These are phyloP conservation scores for Pantherophis alleghaniensis DNA, from an alignment of 2,797 vertebrate species.

Conservation along the genomic window DNA sequence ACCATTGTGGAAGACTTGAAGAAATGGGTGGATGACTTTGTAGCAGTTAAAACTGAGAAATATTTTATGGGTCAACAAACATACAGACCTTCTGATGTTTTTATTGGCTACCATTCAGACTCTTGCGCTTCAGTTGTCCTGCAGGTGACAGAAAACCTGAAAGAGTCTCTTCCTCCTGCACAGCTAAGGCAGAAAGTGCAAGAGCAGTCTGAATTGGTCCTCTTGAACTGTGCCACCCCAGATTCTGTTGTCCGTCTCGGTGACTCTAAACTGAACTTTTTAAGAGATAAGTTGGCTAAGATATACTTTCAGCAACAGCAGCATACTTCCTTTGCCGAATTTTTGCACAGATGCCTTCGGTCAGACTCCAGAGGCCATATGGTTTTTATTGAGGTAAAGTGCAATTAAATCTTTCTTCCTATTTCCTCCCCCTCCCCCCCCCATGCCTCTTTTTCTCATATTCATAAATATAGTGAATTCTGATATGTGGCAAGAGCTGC, in stretches of 20 bases:
- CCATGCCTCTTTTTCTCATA: fast-evolving
- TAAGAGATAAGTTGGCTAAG: conserved; percentile 63
- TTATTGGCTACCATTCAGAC: conserved; percentile 90
- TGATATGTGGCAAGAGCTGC: background rate
- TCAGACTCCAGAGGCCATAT: conserved; percentile 20
- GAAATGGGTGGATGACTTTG: conserved; percentile 80
- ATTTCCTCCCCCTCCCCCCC: too few relatives aligned
- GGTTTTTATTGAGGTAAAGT: conserved; percentile 85
- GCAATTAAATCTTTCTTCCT: background rate
- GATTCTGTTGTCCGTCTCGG: conserved; percentile 87
- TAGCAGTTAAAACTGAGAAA: conserved; percentile 46
- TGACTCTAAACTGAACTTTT: conserved; percentile 65
- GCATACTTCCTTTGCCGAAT: conserved; percentile 83
- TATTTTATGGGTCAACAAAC: conserved; percentile 54
- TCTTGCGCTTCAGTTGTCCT: conserved; percentile 91
- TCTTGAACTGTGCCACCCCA: conserved; percentile 90
- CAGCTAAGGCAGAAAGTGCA: conserved; percentile 62
- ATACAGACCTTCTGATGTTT: conserved; percentile 82
- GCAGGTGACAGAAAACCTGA: conserved; percentile 76
- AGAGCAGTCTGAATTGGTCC: conserved; percentile 73
- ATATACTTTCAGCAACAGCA: conserved; percentile 82
- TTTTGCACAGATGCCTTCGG: conserved; percentile 72
- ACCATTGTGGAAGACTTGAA: conserved; percentile 73
- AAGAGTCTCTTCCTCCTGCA: background rate
- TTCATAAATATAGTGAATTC: background rate